Conservation (phyloP, 1,140 invertebrate genomes). For the Orchesella cincta region DNA sequence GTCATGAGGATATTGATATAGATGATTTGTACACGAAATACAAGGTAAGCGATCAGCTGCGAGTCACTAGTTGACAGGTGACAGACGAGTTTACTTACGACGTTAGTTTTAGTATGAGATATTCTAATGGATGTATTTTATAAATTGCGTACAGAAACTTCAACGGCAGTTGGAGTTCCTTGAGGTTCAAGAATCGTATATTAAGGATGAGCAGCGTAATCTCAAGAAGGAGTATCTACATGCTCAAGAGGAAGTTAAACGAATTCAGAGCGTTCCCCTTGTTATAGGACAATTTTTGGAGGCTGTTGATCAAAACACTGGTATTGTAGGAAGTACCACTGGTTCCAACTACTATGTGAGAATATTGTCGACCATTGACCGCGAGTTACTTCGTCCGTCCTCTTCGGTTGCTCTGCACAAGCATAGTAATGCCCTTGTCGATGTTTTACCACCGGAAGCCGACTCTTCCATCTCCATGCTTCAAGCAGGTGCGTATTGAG, state of each 20-base stretch:
- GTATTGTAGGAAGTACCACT: constrained; percentile 83
- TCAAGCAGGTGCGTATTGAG: constrained; percentile 69
- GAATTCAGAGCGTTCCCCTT: constrained; percentile 94
- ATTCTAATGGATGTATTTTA: constrained; percentile 29
- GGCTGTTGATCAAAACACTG: constrained; percentile 96
- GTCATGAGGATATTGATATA: constrained; percentile 74
- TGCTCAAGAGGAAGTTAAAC: constrained; percentile 96
- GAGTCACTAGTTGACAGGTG: too few species aligned
- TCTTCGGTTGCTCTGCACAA: constrained; percentile 96
- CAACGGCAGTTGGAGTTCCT: constrained; percentile 94
- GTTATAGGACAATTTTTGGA: constrained; percentile 98
- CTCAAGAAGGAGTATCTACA: constrained; percentile 96
- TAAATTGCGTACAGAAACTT: constrained; percentile 76
- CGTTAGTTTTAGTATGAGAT: background rate
- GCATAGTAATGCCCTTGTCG: constrained; percentile 95
- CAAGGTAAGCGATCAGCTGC: constrained; percentile 67
- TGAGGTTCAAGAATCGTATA: constrained; percentile 96
- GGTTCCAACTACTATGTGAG: constrained; percentile 97
- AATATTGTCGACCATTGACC: constrained; percentile 92
- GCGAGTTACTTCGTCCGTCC: constrained; percentile 92
- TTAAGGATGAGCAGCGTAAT: constrained; percentile 97
- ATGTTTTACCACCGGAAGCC: constrained; percentile 96
- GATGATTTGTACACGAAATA: constrained; percentile 93
- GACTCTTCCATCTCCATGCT: constrained; percentile 97
- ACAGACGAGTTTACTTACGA: too few species aligned